Base-by-base conservation (phyloP, 2,113 vertebrate genomes). In the Ceuthmochares aereus region DNA sequence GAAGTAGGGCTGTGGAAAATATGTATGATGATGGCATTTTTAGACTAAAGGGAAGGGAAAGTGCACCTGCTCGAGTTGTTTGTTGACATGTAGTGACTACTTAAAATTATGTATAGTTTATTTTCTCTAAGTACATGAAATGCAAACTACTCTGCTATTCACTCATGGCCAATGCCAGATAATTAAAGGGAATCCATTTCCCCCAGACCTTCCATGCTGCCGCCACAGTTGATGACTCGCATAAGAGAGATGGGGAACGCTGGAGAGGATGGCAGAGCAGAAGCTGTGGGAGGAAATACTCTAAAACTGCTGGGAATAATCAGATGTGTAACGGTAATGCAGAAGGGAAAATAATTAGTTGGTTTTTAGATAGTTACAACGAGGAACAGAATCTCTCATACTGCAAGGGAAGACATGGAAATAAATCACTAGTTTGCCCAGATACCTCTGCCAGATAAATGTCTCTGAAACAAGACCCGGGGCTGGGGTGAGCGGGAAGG, bases 261-360 rank as follows among this genome's bases (percentile, higher is more conserved):
- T 93, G 40, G 40, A 84, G 85, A 89, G 80, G 76, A 73, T 40
- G 74, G 83, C 77, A 86, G 75, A 82, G 91, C 69, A 79, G 95
- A 76, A 94, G 54, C 72, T 84, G 64, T 66, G 62, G 67, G 83
- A 94, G 74, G 90, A 89, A 83, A 70, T 84, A 67, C 59, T 94
- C 64, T 36, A 7, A 88, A 56, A 94, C 89, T 96, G 94, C 95
- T 43, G 95, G 92, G 87, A 84, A 81, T 60, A 54, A 81, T 73
- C 55, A 66, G 62, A 96, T 95, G 58, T 45, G 25, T 87, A 74
- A 89, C 66, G 89, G 74, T 72, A 37, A 45, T 37, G 73, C 55
- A 10, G 13, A 77, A 85, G 89, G 72, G 82, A 62, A 84, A 89
- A 62, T 56, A 84, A 52, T 45, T 40, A 70, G 51, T 95, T 52